These are phyloP conservation scores for Lepidurus couesii DNA, from an alignment of 1,140 invertebrate genomes.

Conservation along the genomic window DNA sequence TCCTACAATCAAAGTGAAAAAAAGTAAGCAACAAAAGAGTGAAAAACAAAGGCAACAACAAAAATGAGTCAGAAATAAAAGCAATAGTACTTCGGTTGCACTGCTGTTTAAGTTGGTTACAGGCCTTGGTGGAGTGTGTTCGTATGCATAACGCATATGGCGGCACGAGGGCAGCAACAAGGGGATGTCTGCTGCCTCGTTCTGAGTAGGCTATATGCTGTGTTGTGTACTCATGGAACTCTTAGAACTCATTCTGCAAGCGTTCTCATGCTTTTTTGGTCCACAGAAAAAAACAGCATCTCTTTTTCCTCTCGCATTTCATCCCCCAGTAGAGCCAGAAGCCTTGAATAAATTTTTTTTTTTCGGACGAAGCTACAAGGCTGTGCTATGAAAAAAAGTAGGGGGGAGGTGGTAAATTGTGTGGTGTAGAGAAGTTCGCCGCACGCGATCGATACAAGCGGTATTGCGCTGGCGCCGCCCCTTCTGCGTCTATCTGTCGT, in stretches of 20 bases:
- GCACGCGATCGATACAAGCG: constrained; percentile 8
- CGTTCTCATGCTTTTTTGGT: not conserved
- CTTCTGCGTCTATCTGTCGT: not conserved
- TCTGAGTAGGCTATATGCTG: not conserved
- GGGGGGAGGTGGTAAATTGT: not conserved
- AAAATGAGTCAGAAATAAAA: constrained; percentile 3
- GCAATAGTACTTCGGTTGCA: constrained; percentile 12
- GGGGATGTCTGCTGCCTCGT: too few species aligned
- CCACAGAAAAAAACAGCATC: not conserved
- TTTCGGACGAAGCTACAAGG: not conserved
- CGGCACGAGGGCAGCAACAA: not conserved
- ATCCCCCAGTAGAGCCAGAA: not conserved
- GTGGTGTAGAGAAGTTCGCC: not conserved
- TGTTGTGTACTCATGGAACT: not conserved
- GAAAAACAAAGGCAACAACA: constrained; percentile 14
- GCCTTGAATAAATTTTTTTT: constrained; percentile 11
- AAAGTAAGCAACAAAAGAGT: constrained; percentile 14
- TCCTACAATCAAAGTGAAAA: not conserved
- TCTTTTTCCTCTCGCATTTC: not conserved
- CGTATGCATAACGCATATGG: not conserved
- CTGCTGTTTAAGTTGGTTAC: not conserved
- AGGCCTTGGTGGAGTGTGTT: not conserved
- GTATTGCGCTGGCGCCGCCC: constrained; percentile 16
- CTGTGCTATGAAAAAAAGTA: not conserved
- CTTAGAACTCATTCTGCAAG: not conserved